Evolutionary conservation across 92 coral and sea anemone genomes (phyloP).

Genomic region (Phenganax marumi): DNA sequence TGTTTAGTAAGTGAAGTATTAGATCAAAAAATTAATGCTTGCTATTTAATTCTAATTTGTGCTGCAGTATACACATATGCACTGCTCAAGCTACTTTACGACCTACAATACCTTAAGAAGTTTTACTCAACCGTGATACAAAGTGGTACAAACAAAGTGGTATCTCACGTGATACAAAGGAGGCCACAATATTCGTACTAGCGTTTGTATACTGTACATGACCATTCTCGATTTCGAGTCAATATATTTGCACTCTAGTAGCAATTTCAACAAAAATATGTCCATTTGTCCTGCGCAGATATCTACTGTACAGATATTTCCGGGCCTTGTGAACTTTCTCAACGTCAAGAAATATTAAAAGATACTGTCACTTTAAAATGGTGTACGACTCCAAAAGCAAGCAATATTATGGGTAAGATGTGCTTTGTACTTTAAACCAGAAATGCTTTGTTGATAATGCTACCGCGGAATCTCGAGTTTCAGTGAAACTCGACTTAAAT

Average conservation of each 20-base stretch:
- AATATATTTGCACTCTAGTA: too few species aligned
- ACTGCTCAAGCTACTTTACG: too few species aligned
- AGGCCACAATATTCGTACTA: too few species aligned
- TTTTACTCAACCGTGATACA: too few species aligned
- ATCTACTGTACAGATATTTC: slow-evolving; percentile 67
- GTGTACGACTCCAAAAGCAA: slow-evolving; percentile 89
- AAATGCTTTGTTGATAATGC: neutral
- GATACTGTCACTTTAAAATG: slow-evolving; percentile 88
- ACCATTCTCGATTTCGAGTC: too few species aligned
- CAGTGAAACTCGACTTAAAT: slow-evolving; percentile 12
- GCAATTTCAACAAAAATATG: neutral
- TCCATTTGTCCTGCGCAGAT: slow-evolving; percentile 26
- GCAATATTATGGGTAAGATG: slow-evolving; percentile 63
- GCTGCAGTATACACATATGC: slow-evolving; percentile 14
- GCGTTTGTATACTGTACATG: too few species aligned
- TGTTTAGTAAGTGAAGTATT: slow-evolving; percentile 66
- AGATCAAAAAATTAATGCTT: too few species aligned
- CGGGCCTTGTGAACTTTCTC: slow-evolving; percentile 35
- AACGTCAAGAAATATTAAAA: slow-evolving; percentile 50
- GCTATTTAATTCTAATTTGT: too few species aligned
- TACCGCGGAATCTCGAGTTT: neutral
- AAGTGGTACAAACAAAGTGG: too few species aligned
- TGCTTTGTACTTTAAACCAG: neutral
- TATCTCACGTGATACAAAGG: too few species aligned
- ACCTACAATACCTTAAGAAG: too few species aligned